Evolutionary conservation across 2,888 invertebrate species (phyloP).

Genomic region (Falcaria lacertinaria): DNA sequence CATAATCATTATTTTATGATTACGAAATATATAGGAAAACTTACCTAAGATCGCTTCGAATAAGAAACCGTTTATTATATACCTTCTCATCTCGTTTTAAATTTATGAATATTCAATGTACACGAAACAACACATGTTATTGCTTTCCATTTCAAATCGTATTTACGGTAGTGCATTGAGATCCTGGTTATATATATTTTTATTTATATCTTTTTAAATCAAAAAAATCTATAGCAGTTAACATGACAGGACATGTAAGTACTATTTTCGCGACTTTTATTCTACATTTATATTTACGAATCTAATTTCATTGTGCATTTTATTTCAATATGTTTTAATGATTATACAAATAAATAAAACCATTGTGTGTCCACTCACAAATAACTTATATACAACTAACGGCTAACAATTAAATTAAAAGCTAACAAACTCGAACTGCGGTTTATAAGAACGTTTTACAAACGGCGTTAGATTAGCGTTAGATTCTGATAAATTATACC

Average conservation of each 20-base stretch:
- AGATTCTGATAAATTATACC: not conserved
- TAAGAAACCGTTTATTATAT: not conserved
- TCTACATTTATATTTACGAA: not conserved
- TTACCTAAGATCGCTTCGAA: not conserved
- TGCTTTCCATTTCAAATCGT: no score
- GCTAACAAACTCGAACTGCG: conserved; percentile 16
- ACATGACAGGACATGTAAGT: not conserved
- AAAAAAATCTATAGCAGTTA: not conserved
- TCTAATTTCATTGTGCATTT: conserved; percentile 19
- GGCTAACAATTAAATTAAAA: conserved; percentile 18
- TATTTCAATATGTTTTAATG: conserved; percentile 5
- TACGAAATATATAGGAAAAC: not conserved
- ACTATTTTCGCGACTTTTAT: not conserved
- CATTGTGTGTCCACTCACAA: conserved; percentile 11
- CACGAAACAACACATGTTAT: not conserved
- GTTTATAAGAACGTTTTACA: not conserved
- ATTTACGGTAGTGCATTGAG: no score
- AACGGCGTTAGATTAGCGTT: no score
- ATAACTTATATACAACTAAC: conserved; percentile 16
- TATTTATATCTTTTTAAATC: no score
- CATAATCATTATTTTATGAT: conserved; percentile 4
- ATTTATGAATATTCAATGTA: not conserved
- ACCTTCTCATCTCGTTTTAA: not conserved
- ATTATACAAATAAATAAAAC: conserved; percentile 19
- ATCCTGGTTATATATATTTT: no score